Conservation (phyloP, 2,888 invertebrate species). For the Noctua pronuba region DNA sequence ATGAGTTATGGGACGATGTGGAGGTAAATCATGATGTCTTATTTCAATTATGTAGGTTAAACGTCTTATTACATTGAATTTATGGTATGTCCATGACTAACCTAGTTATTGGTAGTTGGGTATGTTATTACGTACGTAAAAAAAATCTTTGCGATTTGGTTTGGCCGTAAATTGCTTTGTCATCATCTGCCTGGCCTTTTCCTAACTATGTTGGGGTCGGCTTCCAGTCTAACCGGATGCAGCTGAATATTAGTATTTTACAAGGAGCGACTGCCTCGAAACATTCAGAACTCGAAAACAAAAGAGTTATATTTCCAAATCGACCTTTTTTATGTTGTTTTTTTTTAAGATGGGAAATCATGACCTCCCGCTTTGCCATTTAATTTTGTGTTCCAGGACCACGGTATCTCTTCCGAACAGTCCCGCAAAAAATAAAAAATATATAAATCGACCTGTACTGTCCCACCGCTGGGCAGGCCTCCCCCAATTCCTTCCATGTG, state of each 20-base stretch:
- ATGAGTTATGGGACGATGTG: conserved; percentile 39
- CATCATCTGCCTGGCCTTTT: background rate
- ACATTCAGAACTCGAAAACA: background rate
- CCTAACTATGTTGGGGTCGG: background rate
- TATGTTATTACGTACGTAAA: background rate
- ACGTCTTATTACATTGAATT: conserved; percentile 5
- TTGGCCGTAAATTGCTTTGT: background rate
- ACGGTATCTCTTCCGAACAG: no score
- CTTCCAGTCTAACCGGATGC: no score
- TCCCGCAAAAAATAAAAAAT: no score
- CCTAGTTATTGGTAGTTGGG: background rate
- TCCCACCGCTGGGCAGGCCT: no score
- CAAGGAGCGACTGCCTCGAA: background rate
- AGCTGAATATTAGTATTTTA: background rate
- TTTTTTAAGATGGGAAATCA: no score
- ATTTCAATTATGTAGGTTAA: conserved; percentile 44
- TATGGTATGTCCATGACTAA: background rate
- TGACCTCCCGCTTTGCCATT: no score
- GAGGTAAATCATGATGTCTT: conserved; percentile 37
- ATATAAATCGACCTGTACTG: no score
- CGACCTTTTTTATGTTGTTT: no score
- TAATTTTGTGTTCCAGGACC: no score
- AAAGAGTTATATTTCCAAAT: background rate
- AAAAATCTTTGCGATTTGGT: no score
- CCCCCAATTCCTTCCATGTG: no score